Percentiles rank a stretch among this genome's conserved stretches.
Evolutionary conservation across 2,888 invertebrate species (phyloP).

Genomic region (Orthonevra nobilis): DNA sequence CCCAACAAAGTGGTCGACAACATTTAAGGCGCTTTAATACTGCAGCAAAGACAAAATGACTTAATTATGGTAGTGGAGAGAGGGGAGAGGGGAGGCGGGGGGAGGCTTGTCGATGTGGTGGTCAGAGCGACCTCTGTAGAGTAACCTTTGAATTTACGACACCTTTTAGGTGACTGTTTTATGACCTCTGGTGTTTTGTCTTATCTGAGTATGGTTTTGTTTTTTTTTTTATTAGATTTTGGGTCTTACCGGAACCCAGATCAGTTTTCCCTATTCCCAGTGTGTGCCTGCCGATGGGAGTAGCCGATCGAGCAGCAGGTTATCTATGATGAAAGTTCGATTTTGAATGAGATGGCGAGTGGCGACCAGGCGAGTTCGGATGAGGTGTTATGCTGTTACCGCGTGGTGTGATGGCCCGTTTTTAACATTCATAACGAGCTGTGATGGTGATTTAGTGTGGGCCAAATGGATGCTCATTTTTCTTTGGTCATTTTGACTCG

Average conservation of each 20-base stretch:
- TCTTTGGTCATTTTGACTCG: slow-evolving; percentile 6
- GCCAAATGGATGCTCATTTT: not conserved
- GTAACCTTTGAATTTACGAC: slow-evolving; percentile 41
- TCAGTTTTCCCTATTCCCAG: slow-evolving; percentile 7
- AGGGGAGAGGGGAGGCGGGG: not conserved
- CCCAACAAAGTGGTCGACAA: slow-evolving; percentile 30
- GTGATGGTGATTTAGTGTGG: slow-evolving; percentile 55
- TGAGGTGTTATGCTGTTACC: slow-evolving; percentile 57
- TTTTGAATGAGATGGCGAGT: slow-evolving; percentile 22
- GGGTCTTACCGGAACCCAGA: not conserved
- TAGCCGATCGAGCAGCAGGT: slow-evolving; percentile 44
- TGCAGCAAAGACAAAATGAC: slow-evolving; percentile 34
- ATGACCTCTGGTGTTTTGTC: slow-evolving; percentile 51
- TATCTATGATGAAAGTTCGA: slow-evolving; percentile 60
- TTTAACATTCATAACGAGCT: slow-evolving; percentile 42
- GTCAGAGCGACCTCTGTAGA: slow-evolving; percentile 9
- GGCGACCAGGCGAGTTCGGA: slow-evolving; percentile 29
- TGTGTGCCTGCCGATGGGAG: slow-evolving; percentile 27
- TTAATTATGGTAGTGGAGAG: slow-evolving; percentile 55
- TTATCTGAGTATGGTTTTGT: slow-evolving; percentile 22
- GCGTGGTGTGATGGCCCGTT: slow-evolving; percentile 38
- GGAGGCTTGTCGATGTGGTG: not conserved
- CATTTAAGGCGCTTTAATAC: slow-evolving; percentile 16
- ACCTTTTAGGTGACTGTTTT: slow-evolving; percentile 57
- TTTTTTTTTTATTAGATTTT: slow-evolving; percentile 35